Evolutionary conservation across 2,797 vertebrate genomes (phyloP).

Genomic region (Chelon auratus): DNA sequence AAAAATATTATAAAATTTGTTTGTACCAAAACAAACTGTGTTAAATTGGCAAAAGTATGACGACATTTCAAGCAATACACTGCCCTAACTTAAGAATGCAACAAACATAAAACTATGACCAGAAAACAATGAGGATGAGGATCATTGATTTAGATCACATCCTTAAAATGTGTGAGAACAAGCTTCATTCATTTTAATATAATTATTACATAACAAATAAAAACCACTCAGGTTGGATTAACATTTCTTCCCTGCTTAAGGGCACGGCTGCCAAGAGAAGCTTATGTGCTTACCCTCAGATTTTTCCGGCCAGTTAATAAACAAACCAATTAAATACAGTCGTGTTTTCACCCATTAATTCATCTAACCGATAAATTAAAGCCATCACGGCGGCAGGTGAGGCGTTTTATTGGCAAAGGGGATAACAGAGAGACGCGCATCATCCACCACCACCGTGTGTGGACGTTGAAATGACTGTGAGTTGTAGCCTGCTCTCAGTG

Average conservation of each 20-base stretch:
- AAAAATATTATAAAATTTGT: background rate
- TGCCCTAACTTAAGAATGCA: background rate
- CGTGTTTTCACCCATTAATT: constrained; percentile 34
- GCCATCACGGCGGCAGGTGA: constrained; percentile 1
- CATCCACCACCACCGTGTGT: background rate
- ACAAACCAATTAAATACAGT: constrained; percentile 12
- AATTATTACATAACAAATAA: constrained; percentile 23
- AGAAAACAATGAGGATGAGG: background rate
- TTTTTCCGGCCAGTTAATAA: constrained; percentile 17
- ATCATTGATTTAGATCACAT: background rate
- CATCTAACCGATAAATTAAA: constrained; percentile 30
- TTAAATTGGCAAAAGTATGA: background rate
- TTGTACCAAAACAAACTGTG: background rate
- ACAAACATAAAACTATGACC: background rate
- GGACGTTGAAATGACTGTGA: constrained; percentile 35
- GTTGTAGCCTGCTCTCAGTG: constrained; percentile 22
- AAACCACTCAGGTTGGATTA: constrained; percentile 25
- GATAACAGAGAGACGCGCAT: background rate
- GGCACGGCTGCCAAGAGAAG: constrained; percentile 23
- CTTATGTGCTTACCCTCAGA: constrained; percentile 15
- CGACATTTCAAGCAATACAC: background rate
- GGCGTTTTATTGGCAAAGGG: constrained; percentile 12
- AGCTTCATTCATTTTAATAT: constrained; percentile 5
- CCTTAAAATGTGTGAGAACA: background rate
- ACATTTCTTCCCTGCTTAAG: constrained; percentile 7